Conservation (phyloP, 2,888 invertebrate genomes). For the Dicycla oo region DNA sequence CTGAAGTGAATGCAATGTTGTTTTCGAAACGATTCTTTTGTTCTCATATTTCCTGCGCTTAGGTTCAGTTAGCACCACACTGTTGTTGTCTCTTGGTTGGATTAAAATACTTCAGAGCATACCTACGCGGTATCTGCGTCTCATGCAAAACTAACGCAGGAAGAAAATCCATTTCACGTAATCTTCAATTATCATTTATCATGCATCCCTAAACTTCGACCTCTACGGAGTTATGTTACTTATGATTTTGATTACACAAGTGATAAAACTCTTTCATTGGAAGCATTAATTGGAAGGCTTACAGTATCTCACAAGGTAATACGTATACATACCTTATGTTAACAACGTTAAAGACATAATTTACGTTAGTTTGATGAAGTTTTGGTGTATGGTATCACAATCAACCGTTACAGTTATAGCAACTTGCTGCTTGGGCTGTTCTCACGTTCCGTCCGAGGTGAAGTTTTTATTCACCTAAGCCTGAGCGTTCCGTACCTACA, state of each 20-base stretch:
- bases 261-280: background rate
- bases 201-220: background rate
- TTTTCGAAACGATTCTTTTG: conserved; percentile 83
- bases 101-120: conserved; percentile 10
- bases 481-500: no score
- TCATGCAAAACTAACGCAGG: background rate
- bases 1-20: conserved; percentile 72
- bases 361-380: conserved; percentile 27
- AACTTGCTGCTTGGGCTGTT: conserved; percentile 31
- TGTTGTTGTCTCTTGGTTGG: conserved; percentile 73
- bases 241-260: background rate
- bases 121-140: background rate
- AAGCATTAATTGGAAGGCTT: background rate
- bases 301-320: background rate
- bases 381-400: conserved; percentile 40
- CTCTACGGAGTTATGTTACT: background rate
- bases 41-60: conserved; percentile 78
- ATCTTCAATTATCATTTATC: no score
- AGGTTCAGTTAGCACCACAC: conserved; percentile 72
- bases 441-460: conserved; percentile 25
- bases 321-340: background rate
- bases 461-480: no score
- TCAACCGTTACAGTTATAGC: conserved; percentile 35
- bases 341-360: conserved; percentile 1
- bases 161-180: background rate